Base-by-base conservation (phyloP, 2,113 vertebrate genomes). In the Planiliza haematocheilus region DNA sequence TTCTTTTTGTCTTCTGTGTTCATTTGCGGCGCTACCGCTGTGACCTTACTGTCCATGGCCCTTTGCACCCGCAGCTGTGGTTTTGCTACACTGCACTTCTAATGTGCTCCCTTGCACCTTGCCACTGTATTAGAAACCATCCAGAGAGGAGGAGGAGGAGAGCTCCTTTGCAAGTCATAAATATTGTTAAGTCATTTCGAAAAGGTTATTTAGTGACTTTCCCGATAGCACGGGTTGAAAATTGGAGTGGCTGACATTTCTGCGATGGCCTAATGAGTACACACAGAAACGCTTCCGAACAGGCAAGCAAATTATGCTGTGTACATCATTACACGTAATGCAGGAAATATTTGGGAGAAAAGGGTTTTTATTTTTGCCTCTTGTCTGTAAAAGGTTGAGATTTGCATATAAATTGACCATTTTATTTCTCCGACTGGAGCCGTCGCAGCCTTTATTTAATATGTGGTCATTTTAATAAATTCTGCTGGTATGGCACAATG, bases 351-450 rank as follows among this genome's bases (percentile, higher is more conserved):
- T 86, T 86, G 49, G 66, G 57, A 79, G 70, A 78, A 68, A 64
- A 66, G 48, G 8, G 37, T 16, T 60, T 82, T 81, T 82, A 72
- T 84, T 71, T 82, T 74, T 68, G 70, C 72, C 39, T 85, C 64
- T 79, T 88, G 73, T 85, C 83, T 82, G 52, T 82, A 71, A 91
- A 92, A 92, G 89, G 89, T 92, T 89, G 69, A 46, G 57, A 92
- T 92, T 91, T 91, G 86, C 91, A 92, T 90, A 89, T 86, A 92
- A 90, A 91, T 92, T 77, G 86, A 79, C 53, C 71, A 83, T 89
- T 84, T 90, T 71, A 80, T 78, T 86, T 83, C 68, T 68, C 62
- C 55, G 51, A 70, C 64, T 63, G 74, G 78, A 70, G 58, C 52
- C 43, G 36, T 76, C 67, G 60, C 56, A 82, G 84, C 79, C 67